A percentile compares a stretch with the other conserved stretches of the same genome.
These are phyloP conservation scores for Pantala flavescens DNA, from an alignment of 1,140 invertebrate genomes.

Conservation along the genomic window DNA sequence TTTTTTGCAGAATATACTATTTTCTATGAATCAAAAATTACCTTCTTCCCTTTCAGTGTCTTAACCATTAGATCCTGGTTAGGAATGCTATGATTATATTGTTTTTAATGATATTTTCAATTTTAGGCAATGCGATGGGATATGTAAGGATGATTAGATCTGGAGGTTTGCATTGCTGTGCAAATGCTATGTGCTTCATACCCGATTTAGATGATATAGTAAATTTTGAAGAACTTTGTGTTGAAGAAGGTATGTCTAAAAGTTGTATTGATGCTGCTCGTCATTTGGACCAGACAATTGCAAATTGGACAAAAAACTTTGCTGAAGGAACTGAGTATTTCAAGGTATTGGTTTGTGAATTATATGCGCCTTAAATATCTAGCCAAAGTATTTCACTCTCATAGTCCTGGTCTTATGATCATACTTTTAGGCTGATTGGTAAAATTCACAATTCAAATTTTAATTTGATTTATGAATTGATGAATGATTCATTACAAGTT, in stretches of 20 bases:
- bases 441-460: no score
- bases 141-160: conserved; percentile 91
- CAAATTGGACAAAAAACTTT: conserved; percentile 72
- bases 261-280: conserved; percentile 54
- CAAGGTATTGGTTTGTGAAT: conserved; percentile 42
- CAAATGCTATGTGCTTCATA: conserved; percentile 81
- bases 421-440: no score
- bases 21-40: conserved; percentile 13
- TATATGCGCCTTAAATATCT: neutral
- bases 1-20: conserved; percentile 18
- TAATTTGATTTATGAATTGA: no score
- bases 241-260: conserved; percentile 45
- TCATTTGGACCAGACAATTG: conserved; percentile 65
- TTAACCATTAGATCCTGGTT: no score
- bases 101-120: conserved; percentile 2
- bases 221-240: conserved; percentile 45
- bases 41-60: conserved; percentile 18
- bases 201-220: conserved; percentile 67
- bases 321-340: conserved; percentile 93
- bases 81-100: no score
- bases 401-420: no score
- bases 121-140: conserved; percentile 82
- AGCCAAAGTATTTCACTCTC: neutral
- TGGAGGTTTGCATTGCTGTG: conserved; percentile 84
- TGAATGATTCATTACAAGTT: no score